Percentiles rank a stretch among this genome's conserved stretches.
These are phyloP conservation scores for Macrosiphum euphorbiae DNA, from an alignment of 2,888 invertebrate species.

Conservation along the genomic window DNA sequence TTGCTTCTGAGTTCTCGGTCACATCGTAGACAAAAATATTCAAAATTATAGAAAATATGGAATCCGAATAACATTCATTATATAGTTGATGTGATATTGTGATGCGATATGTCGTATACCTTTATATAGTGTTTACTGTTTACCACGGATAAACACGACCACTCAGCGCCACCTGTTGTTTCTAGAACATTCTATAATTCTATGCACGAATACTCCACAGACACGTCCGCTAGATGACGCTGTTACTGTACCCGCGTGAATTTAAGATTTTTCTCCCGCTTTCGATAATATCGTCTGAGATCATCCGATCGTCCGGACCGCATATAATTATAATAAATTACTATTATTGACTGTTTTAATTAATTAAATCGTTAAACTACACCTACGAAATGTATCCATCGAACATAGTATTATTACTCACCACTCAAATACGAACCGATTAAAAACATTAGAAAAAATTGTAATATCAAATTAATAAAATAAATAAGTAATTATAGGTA, in stretches of 20 bases:
- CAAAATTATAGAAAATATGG: neutral
- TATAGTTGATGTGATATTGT: neutral
- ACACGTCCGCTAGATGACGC: neutral
- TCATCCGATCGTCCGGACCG: neutral
- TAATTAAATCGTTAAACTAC: neutral
- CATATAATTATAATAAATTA: neutral
- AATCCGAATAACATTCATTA: neutral
- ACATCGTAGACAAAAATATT: neutral
- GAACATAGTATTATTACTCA: neutral
- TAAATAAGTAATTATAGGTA: neutral
- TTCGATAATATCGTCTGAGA: neutral
- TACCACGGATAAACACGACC: neutral
- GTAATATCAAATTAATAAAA: neutral
- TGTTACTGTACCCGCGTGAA: neutral
- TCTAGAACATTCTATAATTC: conserved; percentile 50
- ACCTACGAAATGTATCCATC: neutral
- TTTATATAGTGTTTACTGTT: neutral
- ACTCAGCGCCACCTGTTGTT: conserved; percentile 38
- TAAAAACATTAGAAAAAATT: neutral
- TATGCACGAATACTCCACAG: neutral
- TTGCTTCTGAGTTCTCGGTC: neutral
- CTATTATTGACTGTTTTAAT: neutral
- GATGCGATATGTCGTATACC: no score
- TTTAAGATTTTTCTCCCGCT: neutral
- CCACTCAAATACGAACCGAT: neutral